Evolutionary conservation across 2,797 vertebrate genomes (phyloP).

Genomic region (Babyrousa celebensis): DNA sequence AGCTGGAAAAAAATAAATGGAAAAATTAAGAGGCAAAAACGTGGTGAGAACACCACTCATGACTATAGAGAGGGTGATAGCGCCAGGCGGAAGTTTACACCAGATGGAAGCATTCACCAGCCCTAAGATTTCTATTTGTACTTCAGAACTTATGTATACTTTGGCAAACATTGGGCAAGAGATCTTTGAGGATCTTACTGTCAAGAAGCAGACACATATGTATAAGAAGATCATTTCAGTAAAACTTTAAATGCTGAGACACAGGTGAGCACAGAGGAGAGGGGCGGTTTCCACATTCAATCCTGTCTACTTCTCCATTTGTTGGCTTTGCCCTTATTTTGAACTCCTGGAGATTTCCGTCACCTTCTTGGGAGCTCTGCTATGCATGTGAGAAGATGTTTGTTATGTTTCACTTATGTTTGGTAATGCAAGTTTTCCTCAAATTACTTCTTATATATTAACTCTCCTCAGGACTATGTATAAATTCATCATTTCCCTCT

Average conservation of each 20-base stretch:
- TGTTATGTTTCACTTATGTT: not conserved
- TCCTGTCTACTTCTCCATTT: not conserved
- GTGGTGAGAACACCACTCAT: not conserved
- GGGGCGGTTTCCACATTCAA: not conserved
- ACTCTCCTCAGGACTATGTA: not conserved
- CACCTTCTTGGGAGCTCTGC: not conserved
- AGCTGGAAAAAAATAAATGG: not conserved
- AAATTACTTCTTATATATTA: not conserved
- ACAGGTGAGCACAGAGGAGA: not conserved
- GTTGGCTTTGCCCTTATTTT: not conserved
- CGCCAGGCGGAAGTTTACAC: not conserved
- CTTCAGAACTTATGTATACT: slow-evolving; percentile 1
- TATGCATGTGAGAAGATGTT: not conserved
- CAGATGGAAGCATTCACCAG: not conserved
- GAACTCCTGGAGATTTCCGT: not conserved
- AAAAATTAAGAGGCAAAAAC: not conserved
- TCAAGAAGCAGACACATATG: not conserved
- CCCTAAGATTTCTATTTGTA: not conserved
- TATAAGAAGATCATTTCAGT: not conserved
- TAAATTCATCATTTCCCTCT: not conserved
- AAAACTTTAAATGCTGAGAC: slow-evolving; percentile 1
- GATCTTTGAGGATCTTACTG: not conserved
- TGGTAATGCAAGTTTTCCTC: not conserved
- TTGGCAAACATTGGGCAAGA: not conserved
- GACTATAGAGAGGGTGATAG: not conserved